Percentiles rank a stretch among this genome's conserved stretches.
These are phyloP conservation scores for Lophochroa leadbeateri DNA, from an alignment of 2,113 vertebrate genomes.

Conservation along the genomic window DNA sequence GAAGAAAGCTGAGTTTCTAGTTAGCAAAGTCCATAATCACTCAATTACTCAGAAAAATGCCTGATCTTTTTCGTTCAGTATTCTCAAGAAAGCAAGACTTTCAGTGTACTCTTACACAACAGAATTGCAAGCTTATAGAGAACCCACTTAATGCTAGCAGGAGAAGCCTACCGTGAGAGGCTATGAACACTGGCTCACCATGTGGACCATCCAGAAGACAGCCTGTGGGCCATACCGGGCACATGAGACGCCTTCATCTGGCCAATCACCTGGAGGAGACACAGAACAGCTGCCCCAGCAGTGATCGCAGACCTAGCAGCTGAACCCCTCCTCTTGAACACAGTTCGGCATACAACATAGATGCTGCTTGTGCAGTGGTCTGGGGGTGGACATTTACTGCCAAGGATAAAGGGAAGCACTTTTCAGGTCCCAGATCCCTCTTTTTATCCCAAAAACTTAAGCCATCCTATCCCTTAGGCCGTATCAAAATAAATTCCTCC, in stretches of 20 bases:
- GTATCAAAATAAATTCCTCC: background rate
- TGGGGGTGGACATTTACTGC: background rate
- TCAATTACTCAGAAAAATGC: background rate
- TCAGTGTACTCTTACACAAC: rapidly evolving
- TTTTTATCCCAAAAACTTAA: background rate
- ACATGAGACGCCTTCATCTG: background rate
- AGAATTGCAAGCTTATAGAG: background rate
- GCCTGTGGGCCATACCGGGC: background rate
- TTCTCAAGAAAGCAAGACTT: background rate
- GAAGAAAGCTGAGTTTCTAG: background rate
- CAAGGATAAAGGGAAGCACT: background rate
- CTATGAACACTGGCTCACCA: background rate
- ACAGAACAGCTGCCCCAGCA: background rate
- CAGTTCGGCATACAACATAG: background rate
- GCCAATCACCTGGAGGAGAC: background rate
- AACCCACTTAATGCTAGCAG: rapidly evolving
- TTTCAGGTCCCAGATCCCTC: background rate
- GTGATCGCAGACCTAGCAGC: rapidly evolving
- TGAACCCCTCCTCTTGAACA: background rate
- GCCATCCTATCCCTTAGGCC: background rate
- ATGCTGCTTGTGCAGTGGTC: background rate
- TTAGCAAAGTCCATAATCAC: background rate
- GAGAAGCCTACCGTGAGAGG: background rate
- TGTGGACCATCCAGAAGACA: background rate
- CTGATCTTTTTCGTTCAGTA: background rate